A percentile compares a stretch with the other conserved stretches of the same genome.
Conservation (phyloP, 2,888 invertebrate species). For the Trissoscelio sp. region DNA sequence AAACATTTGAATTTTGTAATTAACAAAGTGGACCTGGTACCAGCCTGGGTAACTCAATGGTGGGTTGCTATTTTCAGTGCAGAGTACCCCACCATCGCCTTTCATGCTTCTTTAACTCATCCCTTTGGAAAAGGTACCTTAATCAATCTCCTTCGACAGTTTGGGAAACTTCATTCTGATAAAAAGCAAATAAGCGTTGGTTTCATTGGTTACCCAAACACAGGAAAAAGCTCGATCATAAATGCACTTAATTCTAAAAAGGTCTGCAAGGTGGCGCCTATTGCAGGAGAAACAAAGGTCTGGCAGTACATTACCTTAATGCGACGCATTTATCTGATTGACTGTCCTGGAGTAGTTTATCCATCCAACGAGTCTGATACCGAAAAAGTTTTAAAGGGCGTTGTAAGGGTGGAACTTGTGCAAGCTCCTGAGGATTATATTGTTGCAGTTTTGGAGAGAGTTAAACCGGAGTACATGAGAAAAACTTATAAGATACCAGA, state of each 20-base stretch:
- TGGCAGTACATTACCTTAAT: slow-evolving; percentile 99
- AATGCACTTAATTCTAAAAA: slow-evolving; percentile 98
- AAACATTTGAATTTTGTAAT: slow-evolving; percentile 98
- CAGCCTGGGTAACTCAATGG: slow-evolving; percentile 98
- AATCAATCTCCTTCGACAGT: slow-evolving; percentile 97
- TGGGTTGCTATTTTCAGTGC: slow-evolving; percentile 98
- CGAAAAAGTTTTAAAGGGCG: slow-evolving; percentile 97
- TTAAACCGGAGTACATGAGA: slow-evolving; percentile 93
- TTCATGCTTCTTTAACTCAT: slow-evolving; percentile 99
- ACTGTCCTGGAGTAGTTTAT: slow-evolving; percentile 99
- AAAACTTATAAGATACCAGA: slow-evolving; percentile 95
- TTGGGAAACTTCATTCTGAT: slow-evolving; percentile 96
- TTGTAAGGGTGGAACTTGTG: slow-evolving; percentile 97
- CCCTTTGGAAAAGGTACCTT: slow-evolving; percentile 99
- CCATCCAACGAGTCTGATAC: slow-evolving; percentile 98
- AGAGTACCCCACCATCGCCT: slow-evolving; percentile 98
- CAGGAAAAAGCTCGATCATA: slow-evolving; percentile 99
- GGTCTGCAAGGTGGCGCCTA: slow-evolving; percentile 99
- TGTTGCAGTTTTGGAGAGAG: slow-evolving; percentile 92
- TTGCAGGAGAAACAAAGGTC: slow-evolving; percentile 98
- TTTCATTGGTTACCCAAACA: slow-evolving; percentile 99
- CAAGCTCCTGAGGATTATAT: slow-evolving; percentile 98
- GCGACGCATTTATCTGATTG: slow-evolving; percentile 97
- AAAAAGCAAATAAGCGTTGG: slow-evolving; percentile 99
- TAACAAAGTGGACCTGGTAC: slow-evolving; percentile 98